These are phyloP conservation scores for Fragum sueziense DNA, from an alignment of 2,888 invertebrate genomes.

Conservation along the genomic window DNA sequence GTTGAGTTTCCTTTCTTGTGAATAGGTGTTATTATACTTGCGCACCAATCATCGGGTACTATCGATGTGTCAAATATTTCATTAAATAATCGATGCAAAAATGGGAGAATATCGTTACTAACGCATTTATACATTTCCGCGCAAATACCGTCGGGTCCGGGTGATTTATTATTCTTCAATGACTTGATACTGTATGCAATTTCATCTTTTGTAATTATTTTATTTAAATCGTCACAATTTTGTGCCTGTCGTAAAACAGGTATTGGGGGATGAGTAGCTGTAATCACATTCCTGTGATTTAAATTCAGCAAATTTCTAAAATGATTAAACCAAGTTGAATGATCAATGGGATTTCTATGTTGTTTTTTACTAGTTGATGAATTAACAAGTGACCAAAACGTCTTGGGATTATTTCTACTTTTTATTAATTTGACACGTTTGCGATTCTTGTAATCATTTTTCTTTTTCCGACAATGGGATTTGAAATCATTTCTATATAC, in stretches of 20 bases:
- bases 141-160: not conserved
- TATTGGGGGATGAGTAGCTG: not conserved
- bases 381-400: not conserved
- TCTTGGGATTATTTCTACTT: not conserved
- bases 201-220: not conserved
- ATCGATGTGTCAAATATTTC: not conserved
- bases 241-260: not conserved
- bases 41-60: conserved; percentile 21
- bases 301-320: not conserved
- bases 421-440: not conserved
- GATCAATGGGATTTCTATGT: not conserved
- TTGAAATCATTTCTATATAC: not conserved
- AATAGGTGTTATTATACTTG: conserved; percentile 17
- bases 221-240: not conserved
- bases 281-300: not conserved
- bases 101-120: not conserved
- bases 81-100: conserved; percentile 18
- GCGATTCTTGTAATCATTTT: not conserved
- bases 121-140: not conserved
- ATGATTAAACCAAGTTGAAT: not conserved
- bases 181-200: not conserved
- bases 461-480: not conserved
- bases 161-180: not conserved
- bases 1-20: conserved; percentile 17
- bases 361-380: not conserved